Base-by-base conservation (phyloP, 2,113 vertebrate genomes). In the Mohoua ochrocephala region DNA sequence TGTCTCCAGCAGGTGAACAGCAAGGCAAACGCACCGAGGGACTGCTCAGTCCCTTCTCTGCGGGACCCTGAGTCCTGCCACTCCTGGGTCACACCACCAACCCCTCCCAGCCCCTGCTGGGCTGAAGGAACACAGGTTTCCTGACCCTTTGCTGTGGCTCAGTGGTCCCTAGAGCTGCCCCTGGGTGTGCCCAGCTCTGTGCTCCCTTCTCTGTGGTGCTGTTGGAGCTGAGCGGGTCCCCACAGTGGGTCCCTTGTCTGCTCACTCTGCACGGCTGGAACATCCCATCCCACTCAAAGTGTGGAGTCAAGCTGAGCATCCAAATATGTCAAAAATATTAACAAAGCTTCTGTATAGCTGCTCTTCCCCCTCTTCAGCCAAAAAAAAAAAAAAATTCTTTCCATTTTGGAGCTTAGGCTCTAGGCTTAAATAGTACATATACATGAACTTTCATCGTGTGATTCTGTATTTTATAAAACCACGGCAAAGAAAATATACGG, bases 141-240 rank as follows among this genome's bases (percentile, higher is more conserved):
- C 11, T 9, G 54, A 0, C 11, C 26, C 35, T 1, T 1, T 49
- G 53, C 24, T 18, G 27, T 6, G 75, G 11, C 71, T 71, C 57
- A 26, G 41, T 2, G 1, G 3, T 16, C 53, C 35, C 35, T 23
- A 13, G 80, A 52, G 5, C 49, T 7, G 11, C 2, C 37, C 20
- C 2, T 0, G 1, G 6, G 49, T 1, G 0, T 15, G 49, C 30
- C 61, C 65, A 21, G 74, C 53, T 50, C 27, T 16, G 47, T 0
- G 7, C 45, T n/a, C 3, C 9, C 16, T 27, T 23, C n/a, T 1
- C 1, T 2, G 67, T 4, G 30, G 2, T 7, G 42, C 8, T 45
- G 67, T 74, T 24, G 60, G 44, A 4, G 70, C 63, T 44, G 84
- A 6, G 21, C 0, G 1, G 39, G 53, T 6, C 6, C 39, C 17